phyloP scores from a whole-genome alignment of 2,113 vertebrate species.

The Holacanthus passer region DNA sequence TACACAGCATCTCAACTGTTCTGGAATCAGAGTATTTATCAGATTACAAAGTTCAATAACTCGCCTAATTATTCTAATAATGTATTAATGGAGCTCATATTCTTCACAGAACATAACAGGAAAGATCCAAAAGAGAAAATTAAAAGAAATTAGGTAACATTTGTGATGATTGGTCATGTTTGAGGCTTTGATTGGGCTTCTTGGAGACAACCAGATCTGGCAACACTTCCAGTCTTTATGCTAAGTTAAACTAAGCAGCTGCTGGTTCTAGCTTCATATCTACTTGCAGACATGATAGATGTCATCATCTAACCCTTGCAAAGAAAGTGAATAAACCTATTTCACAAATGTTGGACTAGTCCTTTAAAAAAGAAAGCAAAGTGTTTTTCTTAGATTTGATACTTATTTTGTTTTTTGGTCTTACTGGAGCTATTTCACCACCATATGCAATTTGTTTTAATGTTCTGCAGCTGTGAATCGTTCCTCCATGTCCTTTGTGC shows the following conservation, averaged over 20 bases:
- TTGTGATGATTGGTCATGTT: neutral
- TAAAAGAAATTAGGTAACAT: neutral
- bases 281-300: neutral
- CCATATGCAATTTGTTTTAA: conserved; percentile 4
- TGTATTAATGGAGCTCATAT: neutral
- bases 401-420: neutral
- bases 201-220: neutral
- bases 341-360: neutral
- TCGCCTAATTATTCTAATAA: neutral
- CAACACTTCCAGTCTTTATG: neutral
- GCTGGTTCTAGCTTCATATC: neutral
- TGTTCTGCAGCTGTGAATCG: neutral
- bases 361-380: neutral
- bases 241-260: neutral
- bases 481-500: conserved; percentile 13
- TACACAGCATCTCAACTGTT: too few relatives aligned
- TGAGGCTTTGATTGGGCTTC: neutral
- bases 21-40: too few relatives aligned
- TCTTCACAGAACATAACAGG: neutral
- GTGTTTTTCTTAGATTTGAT: neutral
- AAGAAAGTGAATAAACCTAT: neutral
- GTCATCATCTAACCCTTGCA: neutral
- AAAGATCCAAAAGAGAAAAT: neutral
- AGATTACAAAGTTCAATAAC: too few relatives aligned
- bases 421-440: neutral